These are phyloP conservation scores for Latrodectus hesperus DNA, from an alignment of 2,888 invertebrate species.

Conservation along the genomic window DNA sequence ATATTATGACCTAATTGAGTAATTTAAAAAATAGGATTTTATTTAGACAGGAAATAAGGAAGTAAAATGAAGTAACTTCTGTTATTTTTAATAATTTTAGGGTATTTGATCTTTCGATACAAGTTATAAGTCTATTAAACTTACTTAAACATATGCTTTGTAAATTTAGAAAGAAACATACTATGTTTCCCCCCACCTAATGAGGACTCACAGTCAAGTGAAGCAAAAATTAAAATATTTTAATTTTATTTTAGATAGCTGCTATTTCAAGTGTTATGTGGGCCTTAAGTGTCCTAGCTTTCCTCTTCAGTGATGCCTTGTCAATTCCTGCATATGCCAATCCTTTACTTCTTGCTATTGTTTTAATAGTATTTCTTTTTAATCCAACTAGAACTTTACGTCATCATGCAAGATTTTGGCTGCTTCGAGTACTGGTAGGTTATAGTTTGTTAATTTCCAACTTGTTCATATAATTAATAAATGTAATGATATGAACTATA, in stretches of 20 bases:
- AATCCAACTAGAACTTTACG: slow-evolving; percentile 95
- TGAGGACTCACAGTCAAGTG: no score
- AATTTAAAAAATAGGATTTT: no score
- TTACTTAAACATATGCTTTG: no score
- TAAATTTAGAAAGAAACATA: no score
- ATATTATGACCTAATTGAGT: no score
- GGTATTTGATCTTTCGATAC: no score
- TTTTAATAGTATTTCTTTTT: slow-evolving; percentile 86
- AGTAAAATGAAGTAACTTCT: no score
- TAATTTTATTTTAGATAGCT: slow-evolving; percentile 78
- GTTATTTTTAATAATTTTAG: no score
- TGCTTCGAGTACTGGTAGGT: slow-evolving; percentile 86
- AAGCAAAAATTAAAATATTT: neutral
- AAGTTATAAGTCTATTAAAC: no score
- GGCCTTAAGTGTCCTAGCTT: slow-evolving; percentile 91
- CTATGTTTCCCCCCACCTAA: no score
- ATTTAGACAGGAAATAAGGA: no score
- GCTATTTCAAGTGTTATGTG: slow-evolving; percentile 95
- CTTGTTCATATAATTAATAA: neutral
- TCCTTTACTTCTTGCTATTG: slow-evolving; percentile 86
- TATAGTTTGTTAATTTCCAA: neutral
- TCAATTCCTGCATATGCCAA: slow-evolving; percentile 94
- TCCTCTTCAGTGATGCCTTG: slow-evolving; percentile 86
- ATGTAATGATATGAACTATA: no score
- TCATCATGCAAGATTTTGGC: slow-evolving; percentile 95